Evolutionary conservation across 2,113 vertebrate genomes (phyloP), one percentile per base, ranked within the genome.

Genomic region (Atherinomorus stipes): DNA sequence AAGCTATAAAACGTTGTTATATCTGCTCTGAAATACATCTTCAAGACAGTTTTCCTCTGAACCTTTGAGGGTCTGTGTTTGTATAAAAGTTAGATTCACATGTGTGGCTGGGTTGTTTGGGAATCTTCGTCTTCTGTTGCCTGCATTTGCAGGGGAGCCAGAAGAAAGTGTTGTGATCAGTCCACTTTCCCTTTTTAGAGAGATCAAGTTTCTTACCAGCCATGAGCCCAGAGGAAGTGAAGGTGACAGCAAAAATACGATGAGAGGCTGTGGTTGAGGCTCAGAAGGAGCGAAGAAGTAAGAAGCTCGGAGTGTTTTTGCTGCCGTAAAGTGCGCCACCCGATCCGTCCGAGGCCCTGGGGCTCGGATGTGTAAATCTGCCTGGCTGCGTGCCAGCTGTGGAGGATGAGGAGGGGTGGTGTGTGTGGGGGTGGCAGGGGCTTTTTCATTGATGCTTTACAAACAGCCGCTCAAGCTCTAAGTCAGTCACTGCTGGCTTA

Each of bases 331-430:
- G 80, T 51, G 68, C 22, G 88, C 87, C 85, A 92, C 85, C 89
- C 71, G 86, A 91, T 92, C 89, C 70, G 65, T 77, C 77, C 71
- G 76, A 83, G 79, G 80, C 85, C 90, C 88, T 7, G 62, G 54
- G 92, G 90, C 90, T 91, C 87, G 89, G 91, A 93, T 89, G 90
- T 93, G 91, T 92, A 93, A 90, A 92, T 92, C 82, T 93, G 85
- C 75, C 77, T 90, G 91, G 90, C 87, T 85, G 69, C 25, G 28
- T 82, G 91, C 91, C 93, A 93, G 89, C 82, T 81, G 63, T 64
- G 73, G 68, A 73, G 81, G 79, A 81, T 64, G 60, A 23, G 40
- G 68, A 26, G 38, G 61, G 15, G 51, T 7, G 3, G 28, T 31
- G 28, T 31, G 28, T 64, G 60, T 22, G 40, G 68, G 23, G 15